phyloP scores from a whole-genome alignment of 2,113 vertebrate species.

The Misgurnus anguillicaudatus region DNA sequence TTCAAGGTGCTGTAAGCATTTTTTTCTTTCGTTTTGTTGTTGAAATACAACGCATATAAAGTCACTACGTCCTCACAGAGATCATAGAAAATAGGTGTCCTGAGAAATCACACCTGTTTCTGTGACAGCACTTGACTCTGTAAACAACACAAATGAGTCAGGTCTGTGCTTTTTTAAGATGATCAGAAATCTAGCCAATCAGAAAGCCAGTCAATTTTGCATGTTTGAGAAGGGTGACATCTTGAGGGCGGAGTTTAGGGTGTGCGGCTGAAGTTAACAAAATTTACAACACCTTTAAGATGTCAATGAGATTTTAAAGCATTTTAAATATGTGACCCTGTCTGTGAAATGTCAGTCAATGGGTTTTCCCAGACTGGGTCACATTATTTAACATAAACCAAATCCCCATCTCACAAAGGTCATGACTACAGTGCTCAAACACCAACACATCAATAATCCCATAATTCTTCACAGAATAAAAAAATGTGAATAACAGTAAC shows the following conservation, averaged over 20 bases:
- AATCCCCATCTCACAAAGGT: not conserved
- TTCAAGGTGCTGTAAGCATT: constrained; percentile 28
- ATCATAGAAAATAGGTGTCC: not conserved
- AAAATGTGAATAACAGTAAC: constrained; percentile 14
- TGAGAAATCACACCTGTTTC: not conserved
- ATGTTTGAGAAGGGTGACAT: not conserved
- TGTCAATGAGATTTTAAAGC: not conserved
- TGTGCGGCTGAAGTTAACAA: not conserved
- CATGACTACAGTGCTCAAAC: constrained; percentile 11
- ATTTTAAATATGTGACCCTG: no score
- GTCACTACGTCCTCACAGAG: not conserved
- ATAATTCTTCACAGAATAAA: constrained; percentile 40
- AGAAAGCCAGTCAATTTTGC: not conserved
- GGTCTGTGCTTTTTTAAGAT: not conserved
- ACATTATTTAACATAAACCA: no score
- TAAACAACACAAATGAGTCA: not conserved
- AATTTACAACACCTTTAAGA: constrained; percentile 14
- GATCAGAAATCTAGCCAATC: not conserved
- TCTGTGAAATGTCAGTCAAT: no score
- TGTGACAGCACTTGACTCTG: not conserved
- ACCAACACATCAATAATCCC: constrained; percentile 17
- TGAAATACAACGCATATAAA: not conserved
- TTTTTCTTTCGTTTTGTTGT: no score
- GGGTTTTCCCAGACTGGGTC: no score
- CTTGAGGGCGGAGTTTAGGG: not conserved